Base-by-base conservation (phyloP, 2,888 invertebrate genomes). In the Linyphia triangularis region DNA sequence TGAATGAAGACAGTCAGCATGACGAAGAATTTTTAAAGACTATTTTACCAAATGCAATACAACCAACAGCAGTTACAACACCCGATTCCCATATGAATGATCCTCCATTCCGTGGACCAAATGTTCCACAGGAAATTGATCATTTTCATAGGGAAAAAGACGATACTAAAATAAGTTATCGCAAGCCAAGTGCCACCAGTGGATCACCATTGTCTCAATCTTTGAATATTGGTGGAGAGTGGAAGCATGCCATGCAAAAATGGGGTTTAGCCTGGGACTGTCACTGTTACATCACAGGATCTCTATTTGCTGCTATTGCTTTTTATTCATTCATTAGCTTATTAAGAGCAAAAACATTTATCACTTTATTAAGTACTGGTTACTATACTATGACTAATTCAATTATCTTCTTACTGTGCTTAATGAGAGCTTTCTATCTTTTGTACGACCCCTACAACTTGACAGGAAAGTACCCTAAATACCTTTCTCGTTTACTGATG, bases 391-490 rank as follows among this genome's bases (percentile, higher is more conserved):
- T 96, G 51, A 94, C 98, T 26, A 97, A 97, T 93, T 93, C 96
- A 72, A 95, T 97, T 91, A 93, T 98, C 82, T 96, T 97, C 10
- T 94, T 96, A 13, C 95, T 97, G 63, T 97, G 98, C 92, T 94
- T 96, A 22, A 94, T 92, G n/a, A 90, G 93, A 73, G 96, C 97
- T 91, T 96, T 97, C 91, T 97, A 97, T 92, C 94, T 98, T 91
- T 96, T 97, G 91, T 96, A 97, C 92, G 98, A 98, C 93, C 97
- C 97, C 0, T 98, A 98, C 92, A 98, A 98, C 92, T 95, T 96
- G n/a, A 95, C 95, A 89, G 95, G 95, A 89, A 96, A 96, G 0
- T 94, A 97, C 92, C 96, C 96, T 86, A 93, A 93, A 26, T 96
- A 96, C 89, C 93, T 97, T 40, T 96, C 97, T 78, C 96, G 96